phyloP scores from a whole-genome alignment of 2,113 vertebrate genomes.

The Catharus minimus region DNA sequence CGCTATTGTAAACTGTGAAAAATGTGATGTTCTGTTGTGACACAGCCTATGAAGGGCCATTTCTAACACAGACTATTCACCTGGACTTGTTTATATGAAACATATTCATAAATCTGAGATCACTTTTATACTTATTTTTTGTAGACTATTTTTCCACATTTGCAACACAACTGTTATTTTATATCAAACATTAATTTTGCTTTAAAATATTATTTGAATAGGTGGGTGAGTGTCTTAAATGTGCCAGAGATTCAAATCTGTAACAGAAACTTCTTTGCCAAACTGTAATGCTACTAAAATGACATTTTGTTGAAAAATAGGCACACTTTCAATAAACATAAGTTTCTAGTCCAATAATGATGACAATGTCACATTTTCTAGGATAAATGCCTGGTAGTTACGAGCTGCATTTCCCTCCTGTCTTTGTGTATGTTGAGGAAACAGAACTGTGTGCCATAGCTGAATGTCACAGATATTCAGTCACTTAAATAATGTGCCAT shows the following conservation, averaged over 20 bases:
- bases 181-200: slow-evolving; percentile 72
- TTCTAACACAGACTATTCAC: slow-evolving; percentile 65
- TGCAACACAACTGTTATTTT: slow-evolving; percentile 74
- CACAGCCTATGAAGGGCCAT: slow-evolving; percentile 48
- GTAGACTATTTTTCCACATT: slow-evolving; percentile 80
- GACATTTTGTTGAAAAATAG: neutral
- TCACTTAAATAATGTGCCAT: neutral
- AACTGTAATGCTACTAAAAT: slow-evolving; percentile 16
- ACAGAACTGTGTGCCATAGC: neutral
- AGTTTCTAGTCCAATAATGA: slow-evolving; percentile 1
- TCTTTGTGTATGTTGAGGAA: neutral
- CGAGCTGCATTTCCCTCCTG: neutral
- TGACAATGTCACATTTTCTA: neutral
- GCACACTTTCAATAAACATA: neutral
- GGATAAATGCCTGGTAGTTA: neutral
- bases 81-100: slow-evolving; percentile 74
- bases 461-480: neutral
- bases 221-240: slow-evolving; percentile 25
- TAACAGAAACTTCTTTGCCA: slow-evolving; percentile 30
- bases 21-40: slow-evolving; percentile 55
- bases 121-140: slow-evolving; percentile 82
- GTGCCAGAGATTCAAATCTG: slow-evolving; percentile 21
- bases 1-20: slow-evolving; percentile 69
- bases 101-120: slow-evolving; percentile 74
- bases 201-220: slow-evolving; percentile 72